Conservation (phyloP, 2,797 vertebrate genomes). For the Catharus ustulatus region DNA sequence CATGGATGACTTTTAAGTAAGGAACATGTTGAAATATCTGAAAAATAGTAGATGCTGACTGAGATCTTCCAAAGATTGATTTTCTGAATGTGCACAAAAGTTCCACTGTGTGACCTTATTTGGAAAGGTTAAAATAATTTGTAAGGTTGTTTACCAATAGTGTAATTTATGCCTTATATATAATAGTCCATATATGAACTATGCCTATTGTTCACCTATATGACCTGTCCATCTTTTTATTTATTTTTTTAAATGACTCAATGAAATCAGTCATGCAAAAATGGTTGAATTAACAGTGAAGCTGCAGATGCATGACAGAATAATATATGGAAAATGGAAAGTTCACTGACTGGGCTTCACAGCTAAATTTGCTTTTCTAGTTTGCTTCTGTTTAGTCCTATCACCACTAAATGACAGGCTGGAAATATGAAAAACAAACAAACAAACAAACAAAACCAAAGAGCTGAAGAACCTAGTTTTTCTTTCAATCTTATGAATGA, state of each 20-base stretch:
- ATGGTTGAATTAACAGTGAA: neutral
- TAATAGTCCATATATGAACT: neutral
- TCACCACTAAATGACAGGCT: slow-evolving; percentile 3
- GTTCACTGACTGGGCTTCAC: neutral
- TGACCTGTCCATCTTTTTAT: neutral
- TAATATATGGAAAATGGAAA: neutral
- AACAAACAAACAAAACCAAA: neutral
- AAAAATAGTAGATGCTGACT: neutral
- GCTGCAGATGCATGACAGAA: neutral
- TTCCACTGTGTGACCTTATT: neutral
- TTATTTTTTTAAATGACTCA: neutral
- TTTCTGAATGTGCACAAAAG: neutral
- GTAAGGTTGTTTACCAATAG: neutral
- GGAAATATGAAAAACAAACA: neutral
- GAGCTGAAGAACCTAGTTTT: neutral
- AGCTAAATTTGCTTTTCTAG: slow-evolving; percentile 16
- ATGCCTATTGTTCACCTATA: neutral
- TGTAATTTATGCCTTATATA: neutral
- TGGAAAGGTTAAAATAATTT: neutral
- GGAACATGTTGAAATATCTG: neutral
- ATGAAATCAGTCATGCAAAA: neutral
- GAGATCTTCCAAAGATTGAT: neutral
- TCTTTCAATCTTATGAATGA: neutral
- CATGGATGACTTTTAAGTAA: neutral
- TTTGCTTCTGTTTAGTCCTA: neutral